Evolutionary conservation across 2,113 vertebrate genomes (phyloP).

Genomic region (Pandion haliaetus): DNA sequence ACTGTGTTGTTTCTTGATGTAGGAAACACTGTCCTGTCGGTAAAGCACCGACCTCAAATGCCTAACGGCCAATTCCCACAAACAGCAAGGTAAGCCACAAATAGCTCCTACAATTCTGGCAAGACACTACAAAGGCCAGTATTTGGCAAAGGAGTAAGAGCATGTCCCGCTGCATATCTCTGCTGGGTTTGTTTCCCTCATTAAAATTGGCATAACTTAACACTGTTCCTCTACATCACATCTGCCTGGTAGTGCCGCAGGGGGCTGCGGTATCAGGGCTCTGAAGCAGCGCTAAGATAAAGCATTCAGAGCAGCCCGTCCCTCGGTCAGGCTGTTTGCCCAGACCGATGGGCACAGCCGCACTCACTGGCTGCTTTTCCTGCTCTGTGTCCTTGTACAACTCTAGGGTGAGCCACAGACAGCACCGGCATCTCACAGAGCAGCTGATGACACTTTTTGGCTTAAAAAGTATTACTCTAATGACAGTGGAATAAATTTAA

Average conservation of each 20-base stretch:
- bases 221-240: fast-evolving
- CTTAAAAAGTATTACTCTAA: background rate
- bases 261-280: background rate
- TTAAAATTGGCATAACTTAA: background rate
- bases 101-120: background rate
- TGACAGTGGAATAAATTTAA: fast-evolving
- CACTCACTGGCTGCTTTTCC: fast-evolving
- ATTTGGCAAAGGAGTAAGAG: background rate
- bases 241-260: background rate
- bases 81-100: background rate
- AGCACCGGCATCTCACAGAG: fast-evolving
- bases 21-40: background rate
- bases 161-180: background rate
- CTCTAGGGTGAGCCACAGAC: fast-evolving
- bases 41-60: background rate
- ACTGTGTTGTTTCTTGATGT: background rate
- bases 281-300: fast-evolving
- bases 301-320: background rate
- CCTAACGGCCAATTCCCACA: background rate
- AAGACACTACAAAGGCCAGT: background rate
- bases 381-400: fast-evolving
- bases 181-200: fast-evolving
- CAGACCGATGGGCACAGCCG: fast-evolving
- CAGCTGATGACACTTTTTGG: fast-evolving
- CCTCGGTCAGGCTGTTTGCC: background rate